phyloP scores from a whole-genome alignment of 2,113 vertebrate genomes.

The Protobothrops flavoviridis region DNA sequence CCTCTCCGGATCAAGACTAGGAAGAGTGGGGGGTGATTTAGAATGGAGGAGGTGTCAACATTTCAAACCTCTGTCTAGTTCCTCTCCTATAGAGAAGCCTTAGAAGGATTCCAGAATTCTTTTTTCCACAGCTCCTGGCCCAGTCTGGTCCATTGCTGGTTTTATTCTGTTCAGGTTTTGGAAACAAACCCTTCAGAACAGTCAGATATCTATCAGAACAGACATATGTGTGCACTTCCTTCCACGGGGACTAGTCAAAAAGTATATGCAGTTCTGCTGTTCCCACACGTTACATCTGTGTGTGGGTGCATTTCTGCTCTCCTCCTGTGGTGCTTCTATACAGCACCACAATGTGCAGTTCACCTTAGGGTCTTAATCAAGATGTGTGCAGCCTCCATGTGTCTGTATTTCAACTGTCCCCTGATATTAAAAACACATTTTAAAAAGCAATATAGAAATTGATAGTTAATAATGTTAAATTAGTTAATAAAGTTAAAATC shows the following conservation, averaged over 20 bases:
- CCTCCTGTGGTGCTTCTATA: neutral
- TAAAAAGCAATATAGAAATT: neutral
- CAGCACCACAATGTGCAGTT: neutral
- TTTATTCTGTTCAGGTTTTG: neutral
- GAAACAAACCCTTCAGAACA: neutral
- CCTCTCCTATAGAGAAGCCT: neutral
- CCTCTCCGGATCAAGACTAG: neutral
- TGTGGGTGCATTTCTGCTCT: neutral
- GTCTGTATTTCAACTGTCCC: neutral
- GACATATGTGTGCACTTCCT: neutral
- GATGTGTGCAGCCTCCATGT: neutral
- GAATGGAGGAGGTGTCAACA: neutral
- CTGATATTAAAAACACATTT: neutral
- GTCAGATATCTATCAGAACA: neutral
- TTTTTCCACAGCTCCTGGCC: neutral
- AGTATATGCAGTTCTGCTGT: neutral
- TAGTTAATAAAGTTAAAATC: neutral
- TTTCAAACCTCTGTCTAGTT: neutral
- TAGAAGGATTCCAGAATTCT: neutral
- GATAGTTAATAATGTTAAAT: neutral
- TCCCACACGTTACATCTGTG: neutral
- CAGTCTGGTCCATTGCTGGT: neutral
- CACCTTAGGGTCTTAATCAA: neutral
- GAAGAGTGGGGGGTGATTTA: neutral
- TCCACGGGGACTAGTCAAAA: neutral